phyloP scores from a whole-genome alignment of 2,888 invertebrate species.

The Nomada hirtipes region DNA sequence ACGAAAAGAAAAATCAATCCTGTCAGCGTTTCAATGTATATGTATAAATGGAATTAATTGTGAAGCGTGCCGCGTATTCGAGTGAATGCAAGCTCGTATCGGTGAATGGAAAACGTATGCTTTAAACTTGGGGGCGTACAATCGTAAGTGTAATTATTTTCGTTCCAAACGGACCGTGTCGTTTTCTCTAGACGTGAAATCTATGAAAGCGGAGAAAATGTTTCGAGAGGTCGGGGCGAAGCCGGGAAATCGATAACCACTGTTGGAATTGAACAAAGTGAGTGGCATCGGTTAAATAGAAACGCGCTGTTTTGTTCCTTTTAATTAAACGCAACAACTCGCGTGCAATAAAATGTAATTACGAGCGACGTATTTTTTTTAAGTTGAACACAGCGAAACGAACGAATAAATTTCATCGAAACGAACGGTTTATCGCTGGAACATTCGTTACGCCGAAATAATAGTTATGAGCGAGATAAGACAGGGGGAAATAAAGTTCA shows the following conservation, averaged over 20 bases:
- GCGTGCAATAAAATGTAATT: not conserved
- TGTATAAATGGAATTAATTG: not conserved
- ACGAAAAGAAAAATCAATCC: slow-evolving; percentile 20
- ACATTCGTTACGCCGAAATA: not conserved
- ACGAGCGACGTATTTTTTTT: not conserved
- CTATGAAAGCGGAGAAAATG: slow-evolving; percentile 20
- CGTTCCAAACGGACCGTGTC: not conserved
- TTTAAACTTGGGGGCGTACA: not conserved
- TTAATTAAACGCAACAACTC: slow-evolving; percentile 3
- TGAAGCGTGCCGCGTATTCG: too few relatives aligned
- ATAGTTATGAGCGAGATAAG: not conserved
- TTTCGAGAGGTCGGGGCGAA: slow-evolving; percentile 19
- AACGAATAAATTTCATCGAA: not conserved
- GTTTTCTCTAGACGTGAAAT: not conserved
- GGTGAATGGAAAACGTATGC: not conserved
- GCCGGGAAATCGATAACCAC: slow-evolving; percentile 39
- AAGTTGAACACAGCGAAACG: not conserved
- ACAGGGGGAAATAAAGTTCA: slow-evolving; percentile 11
- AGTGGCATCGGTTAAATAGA: slow-evolving; percentile 11
- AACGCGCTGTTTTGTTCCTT: slow-evolving; percentile 1
- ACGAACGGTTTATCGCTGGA: not conserved
- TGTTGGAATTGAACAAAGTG: slow-evolving; percentile 38
- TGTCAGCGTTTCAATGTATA: slow-evolving; percentile 14
- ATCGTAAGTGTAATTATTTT: not conserved
- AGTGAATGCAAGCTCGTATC: not conserved